These are phyloP conservation scores for Lepidostoma basale DNA, from an alignment of 1,140 invertebrate species.

Conservation along the genomic window DNA sequence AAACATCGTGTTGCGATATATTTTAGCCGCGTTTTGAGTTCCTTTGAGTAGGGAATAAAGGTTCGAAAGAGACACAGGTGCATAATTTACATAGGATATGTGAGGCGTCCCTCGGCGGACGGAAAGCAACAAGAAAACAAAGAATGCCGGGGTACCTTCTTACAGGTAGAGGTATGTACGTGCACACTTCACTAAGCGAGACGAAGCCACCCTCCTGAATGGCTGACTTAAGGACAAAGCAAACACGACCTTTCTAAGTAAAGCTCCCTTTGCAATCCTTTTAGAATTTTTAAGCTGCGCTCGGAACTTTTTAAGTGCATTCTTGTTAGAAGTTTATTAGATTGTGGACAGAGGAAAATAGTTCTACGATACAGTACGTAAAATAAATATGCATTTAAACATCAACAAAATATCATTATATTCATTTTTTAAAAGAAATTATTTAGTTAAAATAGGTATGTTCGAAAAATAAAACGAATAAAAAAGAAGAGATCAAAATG, in stretches of 20 bases:
- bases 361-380: no score
- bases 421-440: no score
- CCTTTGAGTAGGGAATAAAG: not conserved
- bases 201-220: conserved; percentile 8
- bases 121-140: conserved; percentile 8
- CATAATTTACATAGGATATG: conserved; percentile 19
- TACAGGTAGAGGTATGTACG: not conserved
- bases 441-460: no score
- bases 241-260: not conserved
- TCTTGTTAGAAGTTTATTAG: not conserved
- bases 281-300: not conserved
- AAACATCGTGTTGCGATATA: no score
- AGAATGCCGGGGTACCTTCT: conserved; percentile 7
- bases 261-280: not conserved
- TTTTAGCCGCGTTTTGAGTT: no score
- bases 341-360: not conserved
- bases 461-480: no score
- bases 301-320: not conserved
- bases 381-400: no score
- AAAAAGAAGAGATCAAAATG: no score
- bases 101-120: conserved; percentile 1
- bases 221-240: conserved; percentile 1
- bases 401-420: no score
- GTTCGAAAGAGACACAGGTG: conserved; percentile 11
- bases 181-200: conserved; percentile 4